These are phyloP conservation scores for Pedicia rivosa DNA, from an alignment of 2,888 invertebrate genomes.

Conservation along the genomic window DNA sequence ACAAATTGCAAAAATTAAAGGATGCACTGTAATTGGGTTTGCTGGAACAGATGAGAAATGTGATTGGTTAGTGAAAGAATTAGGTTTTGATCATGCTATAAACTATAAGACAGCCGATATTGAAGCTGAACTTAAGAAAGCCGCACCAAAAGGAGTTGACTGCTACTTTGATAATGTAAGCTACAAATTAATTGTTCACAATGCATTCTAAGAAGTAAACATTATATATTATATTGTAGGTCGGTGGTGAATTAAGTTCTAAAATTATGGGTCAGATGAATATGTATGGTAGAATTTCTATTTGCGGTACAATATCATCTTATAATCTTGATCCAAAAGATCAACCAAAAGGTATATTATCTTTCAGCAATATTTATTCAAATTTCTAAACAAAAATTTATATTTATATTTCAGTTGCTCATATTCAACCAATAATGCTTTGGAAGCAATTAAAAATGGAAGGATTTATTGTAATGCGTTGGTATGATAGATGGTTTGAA, in stretches of 20 bases:
- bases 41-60: slow-evolving; percentile 56
- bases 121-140: slow-evolving; percentile 35
- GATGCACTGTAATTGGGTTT: slow-evolving; percentile 52
- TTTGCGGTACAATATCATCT: slow-evolving; percentile 47
- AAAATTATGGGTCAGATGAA: slow-evolving; percentile 45
- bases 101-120: slow-evolving; percentile 53
- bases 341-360: slow-evolving; percentile 9
- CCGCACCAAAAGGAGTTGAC: slow-evolving; percentile 53
- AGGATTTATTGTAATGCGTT: slow-evolving; percentile 34
- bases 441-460: slow-evolving; percentile 42
- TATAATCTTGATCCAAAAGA: slow-evolving; percentile 35
- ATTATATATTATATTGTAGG: no score
- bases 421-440: slow-evolving; percentile 38
- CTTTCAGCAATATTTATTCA: no score
- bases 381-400: no score
- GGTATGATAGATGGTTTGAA: slow-evolving; percentile 42
- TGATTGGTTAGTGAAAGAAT: slow-evolving; percentile 43
- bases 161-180: slow-evolving; percentile 61
- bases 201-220: no score
- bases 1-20: slow-evolving; percentile 60
- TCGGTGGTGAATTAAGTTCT: slow-evolving; percentile 41
- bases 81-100: slow-evolving; percentile 50
- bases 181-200: no score
- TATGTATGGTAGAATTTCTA: slow-evolving; percentile 39
- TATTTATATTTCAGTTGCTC: no score